phyloP scores from a whole-genome alignment of 2,888 invertebrate genomes.

The Danaus chrysippus region DNA sequence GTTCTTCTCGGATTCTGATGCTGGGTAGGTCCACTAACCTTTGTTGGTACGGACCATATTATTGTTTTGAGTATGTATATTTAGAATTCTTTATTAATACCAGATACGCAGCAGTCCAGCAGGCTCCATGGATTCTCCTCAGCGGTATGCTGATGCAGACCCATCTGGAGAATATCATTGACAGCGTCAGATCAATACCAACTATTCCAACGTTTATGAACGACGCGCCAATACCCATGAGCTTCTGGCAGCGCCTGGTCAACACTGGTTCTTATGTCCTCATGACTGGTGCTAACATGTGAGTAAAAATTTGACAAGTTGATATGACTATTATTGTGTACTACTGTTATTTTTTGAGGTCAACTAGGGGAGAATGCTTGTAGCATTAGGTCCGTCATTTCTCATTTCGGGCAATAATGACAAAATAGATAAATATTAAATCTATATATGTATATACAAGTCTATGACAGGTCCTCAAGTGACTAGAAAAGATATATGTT shows the following conservation, averaged over 20 bases:
- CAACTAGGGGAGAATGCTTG: no score
- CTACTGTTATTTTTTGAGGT: no score
- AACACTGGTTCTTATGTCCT: slow-evolving; percentile 35
- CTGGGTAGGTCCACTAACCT: slow-evolving; percentile 40
- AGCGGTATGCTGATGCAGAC: slow-evolving; percentile 41
- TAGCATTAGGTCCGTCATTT: no score
- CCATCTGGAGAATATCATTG: slow-evolving; percentile 42
- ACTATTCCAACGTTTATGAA: slow-evolving; percentile 44
- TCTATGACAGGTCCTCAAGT: no score
- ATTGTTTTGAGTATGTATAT: no score
- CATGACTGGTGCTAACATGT: slow-evolving; percentile 37
- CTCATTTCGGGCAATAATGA: no score
- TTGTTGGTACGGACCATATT: neutral
- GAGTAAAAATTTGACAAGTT: slow-evolving; percentile 24
- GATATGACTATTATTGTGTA: neutral
- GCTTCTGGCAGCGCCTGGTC: slow-evolving; percentile 39
- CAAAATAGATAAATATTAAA: no score
- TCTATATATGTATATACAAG: no score
- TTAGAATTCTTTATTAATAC: neutral
- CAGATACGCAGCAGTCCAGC: slow-evolving; percentile 51
- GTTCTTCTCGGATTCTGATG: slow-evolving; percentile 47
- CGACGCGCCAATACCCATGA: slow-evolving; percentile 45
- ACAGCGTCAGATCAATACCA: slow-evolving; percentile 43
- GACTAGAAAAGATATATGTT: no score
- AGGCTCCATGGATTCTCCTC: slow-evolving; percentile 53